Conservation (phyloP, 2,113 vertebrate genomes). For the Mastomys coucha region DNA sequence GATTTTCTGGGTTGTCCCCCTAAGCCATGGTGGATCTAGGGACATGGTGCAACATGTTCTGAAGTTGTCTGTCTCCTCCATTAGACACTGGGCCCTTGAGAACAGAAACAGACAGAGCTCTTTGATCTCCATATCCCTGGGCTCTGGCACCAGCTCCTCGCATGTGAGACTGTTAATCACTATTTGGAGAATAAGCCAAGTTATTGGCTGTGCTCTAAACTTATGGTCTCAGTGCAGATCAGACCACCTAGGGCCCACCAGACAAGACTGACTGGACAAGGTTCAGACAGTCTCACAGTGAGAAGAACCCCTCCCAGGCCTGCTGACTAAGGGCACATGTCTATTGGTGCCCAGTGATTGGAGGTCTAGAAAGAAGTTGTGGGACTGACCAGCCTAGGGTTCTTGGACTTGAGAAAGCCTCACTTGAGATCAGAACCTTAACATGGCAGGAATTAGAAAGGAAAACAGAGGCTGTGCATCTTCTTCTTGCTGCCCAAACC, state of each 20-base stretch:
- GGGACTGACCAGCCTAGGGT: background rate
- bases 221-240: background rate
- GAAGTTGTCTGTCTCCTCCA: constrained; percentile 35
- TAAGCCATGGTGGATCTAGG: constrained; percentile 29
- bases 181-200: constrained; percentile 7
- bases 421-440: background rate
- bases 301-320: background rate
- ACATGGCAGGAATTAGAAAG: background rate
- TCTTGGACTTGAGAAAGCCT: background rate
- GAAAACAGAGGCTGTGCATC: background rate
- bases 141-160: background rate
- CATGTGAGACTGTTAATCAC: constrained; percentile 14
- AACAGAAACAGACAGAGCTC: background rate
- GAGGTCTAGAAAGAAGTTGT: background rate
- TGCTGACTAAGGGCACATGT: accelerated
- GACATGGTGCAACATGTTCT: background rate
- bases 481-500: background rate
- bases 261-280: background rate
- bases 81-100: background rate
- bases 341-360: background rate
- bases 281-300: background rate
- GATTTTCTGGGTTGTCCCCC: constrained; percentile 50
- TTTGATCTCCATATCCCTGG: constrained; percentile 38
- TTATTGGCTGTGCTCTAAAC: background rate
- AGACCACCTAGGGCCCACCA: background rate